Base-by-base conservation (phyloP, 2,797 vertebrate genomes). In the Leptoclinus maculatus region DNA sequence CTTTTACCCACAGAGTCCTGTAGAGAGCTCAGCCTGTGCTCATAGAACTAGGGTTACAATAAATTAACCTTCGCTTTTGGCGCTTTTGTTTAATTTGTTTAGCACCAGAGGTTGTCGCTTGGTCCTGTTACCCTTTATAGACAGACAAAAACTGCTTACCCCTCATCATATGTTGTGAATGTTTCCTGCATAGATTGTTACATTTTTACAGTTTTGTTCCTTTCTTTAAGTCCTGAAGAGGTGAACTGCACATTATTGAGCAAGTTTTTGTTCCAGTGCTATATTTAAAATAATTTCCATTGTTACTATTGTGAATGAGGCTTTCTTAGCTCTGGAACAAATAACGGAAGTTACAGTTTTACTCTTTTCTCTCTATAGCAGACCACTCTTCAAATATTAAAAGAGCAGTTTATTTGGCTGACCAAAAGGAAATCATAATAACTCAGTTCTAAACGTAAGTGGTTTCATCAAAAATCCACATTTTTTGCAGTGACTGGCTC, bases 391-490 rank as follows among this genome's bases (percentile, higher is more conserved):
- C 11, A 64, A n/a, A 60, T 47, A 41, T n/a, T 16, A 53, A 36
- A 27, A 58, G 49, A n/a, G 12, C 10, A 53, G n/a, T 34, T 2
- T 17, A 29, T 27, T 60, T 78, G 13, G 13, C 43, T 38, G 4
- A 76, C 47, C 23, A 71, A 29, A 25, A 63, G 45, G 1, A 71
- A 69, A 62, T 23, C 7, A 10, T 7, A 49, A 29, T 16, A 23
- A 25, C 6, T 13, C 12, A 13, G 5, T 23, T 53, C 47, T 27
- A 7, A 27, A 56, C 29, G 23, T 14, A 13, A 66, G 36, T 11
- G 54, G 12, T 63, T 63, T 21, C 17, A 72, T 57, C 14, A 60
- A 56, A 71, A 68, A 56, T 9, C 21, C 32, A 71, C 5, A 66
- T 32, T 21, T 60, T 36, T 49, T 71, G 23, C 38, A 19, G 43